phyloP scores from a whole-genome alignment of 2,797 vertebrate genomes.

The Halcyon leucocephala region DNA sequence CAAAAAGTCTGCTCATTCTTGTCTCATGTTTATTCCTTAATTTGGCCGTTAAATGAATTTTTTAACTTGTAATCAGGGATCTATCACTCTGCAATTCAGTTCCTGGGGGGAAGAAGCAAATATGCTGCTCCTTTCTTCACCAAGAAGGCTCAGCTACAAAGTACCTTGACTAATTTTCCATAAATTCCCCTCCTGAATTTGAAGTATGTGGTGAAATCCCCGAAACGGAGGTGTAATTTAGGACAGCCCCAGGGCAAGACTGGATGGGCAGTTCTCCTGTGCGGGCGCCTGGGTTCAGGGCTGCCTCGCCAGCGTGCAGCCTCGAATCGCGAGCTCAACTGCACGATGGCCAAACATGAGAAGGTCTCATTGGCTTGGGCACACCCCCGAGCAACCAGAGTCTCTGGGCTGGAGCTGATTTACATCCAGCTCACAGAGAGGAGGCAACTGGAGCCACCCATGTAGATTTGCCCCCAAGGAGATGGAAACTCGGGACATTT shows the following conservation, averaged over 20 bases:
- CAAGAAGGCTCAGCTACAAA: conserved; percentile 47
- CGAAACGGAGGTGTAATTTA: background rate
- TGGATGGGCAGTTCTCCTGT: conserved; percentile 59
- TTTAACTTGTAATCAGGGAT: background rate
- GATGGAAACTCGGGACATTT: conserved; percentile 30
- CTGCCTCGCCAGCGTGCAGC: background rate
- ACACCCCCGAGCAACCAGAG: background rate
- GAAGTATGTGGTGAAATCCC: background rate
- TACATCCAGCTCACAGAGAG: background rate
- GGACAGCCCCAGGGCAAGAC: background rate
- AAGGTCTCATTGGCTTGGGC: background rate
- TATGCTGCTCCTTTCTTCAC: conserved; percentile 18
- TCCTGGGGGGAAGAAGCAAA: background rate
- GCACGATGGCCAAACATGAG: background rate
- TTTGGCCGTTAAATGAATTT: background rate
- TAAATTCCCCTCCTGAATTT: conserved; percentile 33
- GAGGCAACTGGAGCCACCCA: background rate
- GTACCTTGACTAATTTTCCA: conserved; percentile 18
- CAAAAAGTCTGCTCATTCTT: background rate
- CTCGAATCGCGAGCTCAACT: fast-evolving
- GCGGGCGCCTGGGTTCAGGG: background rate
- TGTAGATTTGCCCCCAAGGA: background rate
- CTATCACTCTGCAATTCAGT: background rate
- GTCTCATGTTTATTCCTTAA: background rate
- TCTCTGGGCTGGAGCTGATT: background rate